Conservation (phyloP, 1,140 invertebrate species). For the Pseudobourletiella spinata region DNA sequence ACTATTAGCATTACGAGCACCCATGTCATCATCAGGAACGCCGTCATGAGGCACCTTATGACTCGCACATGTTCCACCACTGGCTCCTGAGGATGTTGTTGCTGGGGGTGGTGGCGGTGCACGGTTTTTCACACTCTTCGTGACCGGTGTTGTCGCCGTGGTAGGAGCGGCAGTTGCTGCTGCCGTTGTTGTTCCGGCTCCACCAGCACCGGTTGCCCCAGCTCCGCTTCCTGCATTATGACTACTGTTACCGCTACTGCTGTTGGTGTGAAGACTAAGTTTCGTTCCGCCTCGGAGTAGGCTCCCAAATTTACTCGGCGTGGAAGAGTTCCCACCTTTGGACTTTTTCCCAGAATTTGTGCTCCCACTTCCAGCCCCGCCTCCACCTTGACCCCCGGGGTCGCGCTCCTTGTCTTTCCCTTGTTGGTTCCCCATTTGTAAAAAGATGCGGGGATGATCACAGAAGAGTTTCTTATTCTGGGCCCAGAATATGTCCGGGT, state of each 20-base stretch:
- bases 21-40: neutral
- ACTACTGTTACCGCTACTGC: neutral
- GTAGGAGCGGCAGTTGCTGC: neutral
- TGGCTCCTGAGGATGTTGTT: neutral
- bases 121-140: neutral
- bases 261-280: neutral
- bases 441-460: constrained; percentile 6
- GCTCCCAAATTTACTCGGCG: constrained; percentile 1
- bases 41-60: neutral
- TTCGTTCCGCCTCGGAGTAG: neutral
- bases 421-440: constrained; percentile 12
- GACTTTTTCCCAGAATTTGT: neutral
- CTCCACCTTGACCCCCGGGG: too few relatives aligned
- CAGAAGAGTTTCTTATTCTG: neutral
- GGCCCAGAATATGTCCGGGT: constrained; percentile 2
- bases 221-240: neutral
- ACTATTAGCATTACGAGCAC: neutral
- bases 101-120: neutral
- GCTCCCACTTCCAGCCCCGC: neutral
- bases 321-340: neutral
- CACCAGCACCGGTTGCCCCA: neutral
- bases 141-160: neutral
- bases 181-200: neutral
- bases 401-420: constrained; percentile 6
- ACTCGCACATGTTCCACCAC: neutral